Evolutionary conservation across 1,140 invertebrate species (phyloP).

Genomic region (Drosophila repleta): DNA sequence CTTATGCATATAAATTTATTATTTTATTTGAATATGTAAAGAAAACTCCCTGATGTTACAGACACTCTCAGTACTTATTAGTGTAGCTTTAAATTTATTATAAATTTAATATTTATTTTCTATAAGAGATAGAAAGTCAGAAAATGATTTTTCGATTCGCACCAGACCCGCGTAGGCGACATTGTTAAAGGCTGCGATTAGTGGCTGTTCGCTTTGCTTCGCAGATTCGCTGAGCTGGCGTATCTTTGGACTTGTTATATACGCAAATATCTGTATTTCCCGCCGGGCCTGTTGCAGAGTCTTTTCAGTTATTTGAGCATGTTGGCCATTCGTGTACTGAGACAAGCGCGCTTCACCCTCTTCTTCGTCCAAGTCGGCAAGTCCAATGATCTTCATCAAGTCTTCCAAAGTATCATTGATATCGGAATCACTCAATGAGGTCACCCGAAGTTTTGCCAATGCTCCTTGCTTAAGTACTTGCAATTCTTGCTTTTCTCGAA

Average conservation of each 20-base stretch:
- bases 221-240: constrained; percentile 3
- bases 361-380: neutral
- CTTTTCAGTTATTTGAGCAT: neutral
- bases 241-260: constrained; percentile 4
- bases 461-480: neutral
- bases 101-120: neutral
- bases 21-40: too few relatives aligned
- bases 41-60: too few relatives aligned
- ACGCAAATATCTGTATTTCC: neutral
- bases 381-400: neutral
- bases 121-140: neutral
- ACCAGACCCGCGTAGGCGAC: constrained; percentile 18
- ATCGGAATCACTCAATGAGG: neutral
- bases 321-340: neutral
- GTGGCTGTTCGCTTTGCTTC: constrained; percentile 3
- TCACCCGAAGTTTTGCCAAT: neutral
- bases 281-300: neutral
- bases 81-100: neutral
- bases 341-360: neutral
- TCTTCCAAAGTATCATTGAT: neutral
- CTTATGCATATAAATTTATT: too few relatives aligned
- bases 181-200: constrained; percentile 15
- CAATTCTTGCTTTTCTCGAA: neutral
- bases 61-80: too few relatives aligned
- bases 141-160: neutral